Evolutionary conservation across 1,140 invertebrate genomes (phyloP), one percentile per base, ranked within the genome.

Genomic region (Ceratina calcarata): DNA sequence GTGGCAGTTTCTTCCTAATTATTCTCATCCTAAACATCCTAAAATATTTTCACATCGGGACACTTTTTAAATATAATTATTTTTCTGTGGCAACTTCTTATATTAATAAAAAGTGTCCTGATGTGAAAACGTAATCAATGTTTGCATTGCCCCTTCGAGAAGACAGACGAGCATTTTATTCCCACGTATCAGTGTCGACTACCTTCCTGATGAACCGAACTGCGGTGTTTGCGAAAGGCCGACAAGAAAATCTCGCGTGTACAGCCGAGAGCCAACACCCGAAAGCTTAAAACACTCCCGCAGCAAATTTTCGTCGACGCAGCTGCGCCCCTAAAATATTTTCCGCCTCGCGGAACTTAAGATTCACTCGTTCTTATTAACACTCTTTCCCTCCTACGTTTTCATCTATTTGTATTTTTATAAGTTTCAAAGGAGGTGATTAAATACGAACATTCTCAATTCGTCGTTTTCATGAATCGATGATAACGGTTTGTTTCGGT

Each of bases 131-230:
- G 3, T 13, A 13, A 18, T 8, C 1, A 58, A 67, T 76, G 57
- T 82, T 78, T 78, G 79, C 67, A 24, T 58, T 62, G 27, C n/a
- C n/a, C n/a, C n/a, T n/a, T 82, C 57, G 51, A 45, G 37, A 66
- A 3, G 18, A 13, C n/a, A 53, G 24, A 55, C 51, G 16, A 20
- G 8, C 55, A 53, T 55, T 45, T 32, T 18, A 24, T 66, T 66
- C 20, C 18, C 22, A 18, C 15, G 37, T 60, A 67, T 75, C 51
- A 15, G 22, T 68, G 64, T 67, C 62, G 53, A 76, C 62, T 68
- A 16, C 12, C 37, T 45, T 68, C 49, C 53, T 67, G 73, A 76
- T 58, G 64, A 76, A 68, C 64, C 45, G 68, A 60, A 76, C 64
- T 68, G 51, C 64, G 20, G 13, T 67, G 53, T 76, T 76, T 76